A percentile compares a stretch with the other conserved stretches of the same genome.
Conservation (phyloP, 2,888 invertebrate genomes). For the Conus canariensis region DNA sequence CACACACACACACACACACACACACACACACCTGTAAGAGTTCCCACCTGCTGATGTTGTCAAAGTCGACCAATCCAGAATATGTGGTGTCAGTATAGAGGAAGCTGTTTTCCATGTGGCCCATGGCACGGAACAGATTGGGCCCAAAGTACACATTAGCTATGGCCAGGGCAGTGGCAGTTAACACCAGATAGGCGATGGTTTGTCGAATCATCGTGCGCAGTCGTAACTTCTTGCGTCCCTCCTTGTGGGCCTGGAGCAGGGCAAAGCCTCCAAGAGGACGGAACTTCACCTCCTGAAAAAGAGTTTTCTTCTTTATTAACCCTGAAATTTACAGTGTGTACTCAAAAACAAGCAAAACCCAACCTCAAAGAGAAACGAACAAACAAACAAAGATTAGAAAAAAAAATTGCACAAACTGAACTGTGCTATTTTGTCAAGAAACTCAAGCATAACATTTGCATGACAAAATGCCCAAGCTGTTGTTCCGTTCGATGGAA, state of each 20-base stretch:
- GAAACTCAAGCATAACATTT: too few relatives aligned
- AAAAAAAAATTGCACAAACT: too few relatives aligned
- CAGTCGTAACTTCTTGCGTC: slow-evolving; percentile 66
- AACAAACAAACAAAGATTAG: too few relatives aligned
- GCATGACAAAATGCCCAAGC: too few relatives aligned
- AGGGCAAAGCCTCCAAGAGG: slow-evolving; percentile 74
- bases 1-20: neutral
- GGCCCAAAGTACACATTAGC: slow-evolving; percentile 63
- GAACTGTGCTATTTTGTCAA: too few relatives aligned
- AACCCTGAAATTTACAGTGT: neutral
- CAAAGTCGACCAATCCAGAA: slow-evolving; percentile 46
- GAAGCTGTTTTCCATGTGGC: slow-evolving; percentile 58
- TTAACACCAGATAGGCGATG: slow-evolving; percentile 65
- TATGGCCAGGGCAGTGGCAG: slow-evolving; percentile 66
- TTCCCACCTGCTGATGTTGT: slow-evolving; percentile 57
- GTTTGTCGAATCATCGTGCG: slow-evolving; percentile 68
- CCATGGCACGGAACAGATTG: slow-evolving; percentile 54
- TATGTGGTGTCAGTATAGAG: neutral
- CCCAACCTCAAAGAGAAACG: too few relatives aligned
- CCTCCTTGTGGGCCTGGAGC: slow-evolving; percentile 71
- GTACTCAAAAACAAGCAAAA: too few relatives aligned
- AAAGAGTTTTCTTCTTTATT: neutral
- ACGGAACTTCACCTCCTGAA: slow-evolving; percentile 70
- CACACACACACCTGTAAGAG: neutral
- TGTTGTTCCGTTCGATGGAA: too few relatives aligned